These are phyloP conservation scores for Antennarius maculatus DNA, from an alignment of 2,797 vertebrate genomes.

Conservation along the genomic window DNA sequence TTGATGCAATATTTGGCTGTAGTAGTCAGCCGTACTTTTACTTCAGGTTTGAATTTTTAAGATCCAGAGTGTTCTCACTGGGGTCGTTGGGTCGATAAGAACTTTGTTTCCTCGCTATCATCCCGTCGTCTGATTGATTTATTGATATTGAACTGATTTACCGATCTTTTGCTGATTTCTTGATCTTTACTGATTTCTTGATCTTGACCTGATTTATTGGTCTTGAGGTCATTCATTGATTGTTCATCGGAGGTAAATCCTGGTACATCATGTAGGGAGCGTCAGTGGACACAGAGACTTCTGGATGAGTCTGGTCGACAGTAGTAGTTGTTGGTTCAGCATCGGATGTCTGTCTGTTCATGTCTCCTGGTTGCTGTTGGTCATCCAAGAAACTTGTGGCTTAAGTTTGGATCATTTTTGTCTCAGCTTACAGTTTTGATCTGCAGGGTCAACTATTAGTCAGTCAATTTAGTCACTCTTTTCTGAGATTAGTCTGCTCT, in stretches of 20 bases:
- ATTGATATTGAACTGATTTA: too few species aligned
- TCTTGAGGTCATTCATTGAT: background rate
- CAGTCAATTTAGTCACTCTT: background rate
- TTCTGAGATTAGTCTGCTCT: background rate
- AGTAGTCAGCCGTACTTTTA: background rate
- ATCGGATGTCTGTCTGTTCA: background rate
- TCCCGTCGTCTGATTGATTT: too few species aligned
- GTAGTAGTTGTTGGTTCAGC: too few species aligned
- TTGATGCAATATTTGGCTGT: background rate
- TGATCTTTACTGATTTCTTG: too few species aligned
- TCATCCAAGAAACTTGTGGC: background rate
- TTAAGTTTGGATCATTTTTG: background rate
- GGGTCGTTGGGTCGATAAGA: too few species aligned
- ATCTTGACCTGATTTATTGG: background rate
- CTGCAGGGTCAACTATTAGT: background rate
- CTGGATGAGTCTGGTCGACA: too few species aligned
- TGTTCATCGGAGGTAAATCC: background rate
- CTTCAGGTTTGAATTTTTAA: background rate
- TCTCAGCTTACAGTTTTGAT: background rate
- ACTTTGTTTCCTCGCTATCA: too few species aligned
- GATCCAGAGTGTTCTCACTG: background rate
- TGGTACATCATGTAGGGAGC: background rate
- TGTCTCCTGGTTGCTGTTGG: background rate
- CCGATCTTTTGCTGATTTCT: too few species aligned
- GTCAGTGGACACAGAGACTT: too few species aligned